These are phyloP conservation scores for Romanogobio albipinnatus DNA, from an alignment of 2,113 vertebrate species.

Conservation along the genomic window DNA sequence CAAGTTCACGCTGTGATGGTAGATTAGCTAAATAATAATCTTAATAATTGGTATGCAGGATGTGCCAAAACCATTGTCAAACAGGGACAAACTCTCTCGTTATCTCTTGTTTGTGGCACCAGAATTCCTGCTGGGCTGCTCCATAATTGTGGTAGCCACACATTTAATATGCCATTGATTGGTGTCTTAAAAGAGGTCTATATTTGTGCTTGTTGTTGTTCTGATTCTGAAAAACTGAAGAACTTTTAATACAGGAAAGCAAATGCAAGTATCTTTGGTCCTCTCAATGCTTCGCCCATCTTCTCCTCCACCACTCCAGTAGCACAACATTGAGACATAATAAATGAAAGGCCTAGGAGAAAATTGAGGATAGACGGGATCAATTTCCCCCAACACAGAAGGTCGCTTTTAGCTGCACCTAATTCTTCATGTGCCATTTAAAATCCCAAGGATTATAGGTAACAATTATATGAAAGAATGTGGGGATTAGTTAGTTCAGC, in stretches of 20 bases:
- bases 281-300: no score
- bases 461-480: constrained; percentile 54
- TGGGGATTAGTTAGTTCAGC: constrained; percentile 42
- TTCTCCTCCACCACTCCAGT: not conserved
- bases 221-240: not conserved
- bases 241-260: not conserved
- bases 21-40: constrained; percentile 38
- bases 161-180: not conserved
- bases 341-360: constrained; percentile 33
- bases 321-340: constrained; percentile 8
- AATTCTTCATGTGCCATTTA: constrained; percentile 42
- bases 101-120: constrained; percentile 3
- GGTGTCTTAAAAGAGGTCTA: constrained; percentile 12
- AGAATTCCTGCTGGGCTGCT: constrained; percentile 12
- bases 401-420: constrained; percentile 35
- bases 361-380: constrained; percentile 23
- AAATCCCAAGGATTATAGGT: constrained; percentile 53
- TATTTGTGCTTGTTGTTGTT: not conserved
- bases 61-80: constrained; percentile 41
- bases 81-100: constrained; percentile 21
- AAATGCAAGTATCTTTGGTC: not conserved
- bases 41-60: constrained; percentile 49
- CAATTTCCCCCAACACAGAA: constrained; percentile 15
- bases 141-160: constrained; percentile 14
- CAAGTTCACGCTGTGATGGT: constrained; percentile 35